These are phyloP conservation scores for Pangasianodon gigas DNA, from an alignment of 2,113 vertebrate genomes.

Conservation along the genomic window DNA sequence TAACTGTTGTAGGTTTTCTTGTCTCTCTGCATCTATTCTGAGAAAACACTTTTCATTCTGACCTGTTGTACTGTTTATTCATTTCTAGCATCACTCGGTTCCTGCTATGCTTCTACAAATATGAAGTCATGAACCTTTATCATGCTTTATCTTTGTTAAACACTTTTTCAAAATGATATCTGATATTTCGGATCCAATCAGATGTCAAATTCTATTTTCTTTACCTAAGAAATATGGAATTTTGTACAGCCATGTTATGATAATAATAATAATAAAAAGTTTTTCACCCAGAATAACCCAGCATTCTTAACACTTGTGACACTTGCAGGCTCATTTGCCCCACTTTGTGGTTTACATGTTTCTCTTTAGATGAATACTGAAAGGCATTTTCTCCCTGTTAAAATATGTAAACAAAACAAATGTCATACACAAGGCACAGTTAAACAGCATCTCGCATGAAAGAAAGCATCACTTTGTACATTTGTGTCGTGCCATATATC, in stretches of 20 bases:
- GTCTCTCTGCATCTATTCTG: too few relatives aligned
- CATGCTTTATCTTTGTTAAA: neutral
- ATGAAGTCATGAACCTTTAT: neutral
- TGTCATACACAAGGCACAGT: constrained; percentile 34
- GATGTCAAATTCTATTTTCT: neutral
- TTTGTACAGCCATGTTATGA: neutral
- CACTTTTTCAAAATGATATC: neutral
- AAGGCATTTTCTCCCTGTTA: constrained; percentile 24
- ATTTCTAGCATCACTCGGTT: neutral
- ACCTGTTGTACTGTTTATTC: too few relatives aligned
- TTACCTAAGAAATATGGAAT: neutral
- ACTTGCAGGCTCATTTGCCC: constrained; percentile 11
- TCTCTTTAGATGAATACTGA: constrained; percentile 9
- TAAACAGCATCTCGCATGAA: constrained; percentile 39
- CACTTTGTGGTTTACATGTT: constrained; percentile 6
- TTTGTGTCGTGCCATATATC: constrained; percentile 37
- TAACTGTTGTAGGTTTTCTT: neutral
- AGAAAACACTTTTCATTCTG: too few relatives aligned
- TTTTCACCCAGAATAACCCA: neutral
- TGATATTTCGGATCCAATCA: neutral
- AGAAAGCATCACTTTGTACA: constrained; percentile 51
- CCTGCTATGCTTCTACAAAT: neutral
- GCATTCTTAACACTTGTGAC: neutral
- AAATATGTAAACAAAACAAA: constrained; percentile 61
- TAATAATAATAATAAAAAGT: neutral